Conservation (phyloP, 2,797 vertebrate genomes). For the Hephaestus fuliginosus region DNA sequence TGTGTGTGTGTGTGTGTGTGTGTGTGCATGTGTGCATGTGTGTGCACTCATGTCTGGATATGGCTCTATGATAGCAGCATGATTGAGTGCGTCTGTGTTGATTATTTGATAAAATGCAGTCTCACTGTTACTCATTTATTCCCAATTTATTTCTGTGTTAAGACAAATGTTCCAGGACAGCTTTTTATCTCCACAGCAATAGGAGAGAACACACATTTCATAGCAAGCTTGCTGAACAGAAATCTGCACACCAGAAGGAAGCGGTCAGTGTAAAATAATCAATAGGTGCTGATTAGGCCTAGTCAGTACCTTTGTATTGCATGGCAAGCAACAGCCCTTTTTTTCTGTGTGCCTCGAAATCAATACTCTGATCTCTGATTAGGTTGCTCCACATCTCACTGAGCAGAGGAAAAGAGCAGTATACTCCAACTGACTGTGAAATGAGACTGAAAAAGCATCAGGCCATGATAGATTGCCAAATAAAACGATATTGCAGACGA, state of each 20-base stretch:
- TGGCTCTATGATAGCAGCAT: slow-evolving; percentile 52
- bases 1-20: slow-evolving; percentile 9
- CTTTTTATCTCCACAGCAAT: slow-evolving; percentile 30
- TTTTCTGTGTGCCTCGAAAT: slow-evolving; percentile 63
- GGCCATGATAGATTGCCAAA: slow-evolving; percentile 58
- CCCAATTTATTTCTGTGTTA: slow-evolving; percentile 51
- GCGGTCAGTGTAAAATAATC: slow-evolving; percentile 73
- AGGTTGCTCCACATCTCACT: slow-evolving; percentile 68
- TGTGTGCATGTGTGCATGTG: slow-evolving; percentile 32
- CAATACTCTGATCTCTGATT: slow-evolving; percentile 77
- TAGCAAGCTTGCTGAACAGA: slow-evolving; percentile 34
- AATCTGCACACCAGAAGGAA: slow-evolving; percentile 61
- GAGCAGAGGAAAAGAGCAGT: slow-evolving; percentile 70
- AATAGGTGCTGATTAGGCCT: slow-evolving; percentile 80
- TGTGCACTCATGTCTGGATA: slow-evolving; percentile 30
- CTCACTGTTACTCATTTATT: slow-evolving; percentile 55
- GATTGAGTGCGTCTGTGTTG: slow-evolving; percentile 63
- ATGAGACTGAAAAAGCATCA: slow-evolving; percentile 55
- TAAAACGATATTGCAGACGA: slow-evolving; percentile 46
- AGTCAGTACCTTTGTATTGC: slow-evolving; percentile 77
- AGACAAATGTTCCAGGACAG: slow-evolving; percentile 53
- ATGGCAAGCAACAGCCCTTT: slow-evolving; percentile 69
- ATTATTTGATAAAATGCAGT: slow-evolving; percentile 74
- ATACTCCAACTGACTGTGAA: slow-evolving; percentile 60
- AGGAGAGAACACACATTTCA: slow-evolving; percentile 39